Base-by-base conservation (phyloP, 2,888 invertebrate genomes). In the Cryptus armator region DNA sequence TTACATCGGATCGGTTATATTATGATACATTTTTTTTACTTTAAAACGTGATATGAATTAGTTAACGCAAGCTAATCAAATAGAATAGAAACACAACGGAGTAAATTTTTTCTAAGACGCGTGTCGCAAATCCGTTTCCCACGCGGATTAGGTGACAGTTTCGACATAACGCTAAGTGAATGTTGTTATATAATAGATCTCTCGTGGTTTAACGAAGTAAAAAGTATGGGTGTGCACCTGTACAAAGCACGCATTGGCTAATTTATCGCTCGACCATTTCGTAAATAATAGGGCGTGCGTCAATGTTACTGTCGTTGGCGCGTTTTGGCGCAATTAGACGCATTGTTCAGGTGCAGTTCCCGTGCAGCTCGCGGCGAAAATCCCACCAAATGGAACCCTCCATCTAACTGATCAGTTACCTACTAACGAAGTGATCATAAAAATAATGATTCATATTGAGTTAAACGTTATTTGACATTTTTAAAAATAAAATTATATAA, bases 121-220 rank as follows among this genome's bases (percentile, higher is more conserved):
- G n/a, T 43, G 6, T 37, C 43, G 43, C 64, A 9, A 66, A 43
- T 66, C 3, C 37, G 3, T 43, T 66, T 66, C 64, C 43, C 64
- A 66, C 64, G 64, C 64, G 64, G 16, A 37, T 64, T 64, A 37
- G 64, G n/a, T 32, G 64, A 64, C 56, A 64, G 16, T 64, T 64
- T 64, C 37, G 14, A n/a, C 64, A 64, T 6, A 64, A n/a, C 19
- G 19, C 16, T n/a, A 1, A n/a, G 16, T 16, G 37, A 43, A 32
- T 14, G 64, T 29, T 24, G 32, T 16, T 37, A 6, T 37, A 19
- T 9, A 7, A 6, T n/a, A 16, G 9, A 37, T 9, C 16, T 66
- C 10, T 10, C 64, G 16, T 32, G 14, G 64, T 16, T 16, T 10
- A 66, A 66, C 16, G 64, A 16, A 16, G 3, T 16, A 16, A 37